Base-by-base conservation (phyloP, 2,797 vertebrate species). In the Atherinosoma microstoma region DNA sequence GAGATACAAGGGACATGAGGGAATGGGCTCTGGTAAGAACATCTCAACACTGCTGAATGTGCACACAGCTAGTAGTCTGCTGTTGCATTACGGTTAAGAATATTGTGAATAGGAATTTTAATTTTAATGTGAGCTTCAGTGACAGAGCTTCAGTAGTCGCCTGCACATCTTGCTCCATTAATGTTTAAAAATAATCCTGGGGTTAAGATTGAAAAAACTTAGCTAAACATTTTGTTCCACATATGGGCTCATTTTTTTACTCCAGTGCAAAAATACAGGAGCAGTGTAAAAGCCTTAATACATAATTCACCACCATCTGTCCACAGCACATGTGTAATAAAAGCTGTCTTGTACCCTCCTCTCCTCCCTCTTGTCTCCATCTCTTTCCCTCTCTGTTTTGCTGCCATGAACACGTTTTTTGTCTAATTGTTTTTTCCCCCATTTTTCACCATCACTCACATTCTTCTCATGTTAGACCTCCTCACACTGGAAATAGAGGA, bases 231-330 rank as follows among this genome's bases (percentile, higher is more conserved):
- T 88, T 88, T 84, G 79, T 83, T 81, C 76, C 76, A 78, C 73
- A 87, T 59, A 68, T 73, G 2, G 62, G 66, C 78, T 87, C 75
- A 81, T 88, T 91, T 90, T 32, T 89, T 84, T 82, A 59, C 82
- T 89, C 58, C 34, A 69, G 82, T 77, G 85, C 79, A 79, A 73
- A 84, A 84, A 85, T 67, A 87, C 76, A 79, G 80, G 58, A 88
- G 71, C 73, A 42, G 79, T 75, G 90, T 88, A 85, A 89, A 91
- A 89, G 79, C 84, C 89, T 86, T 83, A 78, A 91, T 91, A 76
- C 90, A 92, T 92, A 86, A 92, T 92, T 92, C 85, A 92, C 83
- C 83, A 76, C 90, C 90, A 91, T 92, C 91, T 92, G 91, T 92
- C 89, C 86, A 62, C 83, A 85, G 86, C 89, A 87, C 89, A 91